phyloP scores from a whole-genome alignment of 2,113 vertebrate genomes.

The Anthoscopus minutus region DNA sequence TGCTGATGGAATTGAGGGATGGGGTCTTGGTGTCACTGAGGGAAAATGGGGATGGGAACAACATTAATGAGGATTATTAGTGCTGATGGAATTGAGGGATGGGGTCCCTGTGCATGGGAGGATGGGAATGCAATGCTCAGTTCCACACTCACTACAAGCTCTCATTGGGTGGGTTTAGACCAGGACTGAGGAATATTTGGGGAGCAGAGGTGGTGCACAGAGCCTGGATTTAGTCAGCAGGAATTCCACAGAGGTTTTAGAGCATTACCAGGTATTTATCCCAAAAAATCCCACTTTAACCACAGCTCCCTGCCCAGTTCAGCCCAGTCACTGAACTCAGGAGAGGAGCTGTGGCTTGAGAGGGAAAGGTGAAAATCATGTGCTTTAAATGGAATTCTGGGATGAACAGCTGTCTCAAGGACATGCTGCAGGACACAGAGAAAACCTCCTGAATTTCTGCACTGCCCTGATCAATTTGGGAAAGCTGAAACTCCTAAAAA shows the following conservation, averaged over 20 bases:
- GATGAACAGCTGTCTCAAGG: neutral
- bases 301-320: too few species aligned
- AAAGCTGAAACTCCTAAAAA: neutral
- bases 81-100: fast-evolving
- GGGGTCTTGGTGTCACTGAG: neutral
- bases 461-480: too few species aligned
- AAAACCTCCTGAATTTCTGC: neutral
- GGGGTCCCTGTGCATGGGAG: neutral
- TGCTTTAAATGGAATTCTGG: neutral
- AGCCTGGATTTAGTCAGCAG: neutral
- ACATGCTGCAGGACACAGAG: neutral
- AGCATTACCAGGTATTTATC: neutral
- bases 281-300: too few species aligned
- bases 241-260: neutral
- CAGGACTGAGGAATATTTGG: neutral
- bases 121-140: neutral
- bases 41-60: fast-evolving
- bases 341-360: neutral
- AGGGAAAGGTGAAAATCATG: neutral
- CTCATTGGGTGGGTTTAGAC: neutral
- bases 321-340: neutral
- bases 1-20: fast-evolving
- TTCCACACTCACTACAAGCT: neutral
- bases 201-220: neutral
- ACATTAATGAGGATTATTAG: neutral